Evolutionary conservation across 2,888 invertebrate genomes (phyloP), one percentile per base, ranked within the genome.

Genomic region (Aphidoletes aphidimyza): DNA sequence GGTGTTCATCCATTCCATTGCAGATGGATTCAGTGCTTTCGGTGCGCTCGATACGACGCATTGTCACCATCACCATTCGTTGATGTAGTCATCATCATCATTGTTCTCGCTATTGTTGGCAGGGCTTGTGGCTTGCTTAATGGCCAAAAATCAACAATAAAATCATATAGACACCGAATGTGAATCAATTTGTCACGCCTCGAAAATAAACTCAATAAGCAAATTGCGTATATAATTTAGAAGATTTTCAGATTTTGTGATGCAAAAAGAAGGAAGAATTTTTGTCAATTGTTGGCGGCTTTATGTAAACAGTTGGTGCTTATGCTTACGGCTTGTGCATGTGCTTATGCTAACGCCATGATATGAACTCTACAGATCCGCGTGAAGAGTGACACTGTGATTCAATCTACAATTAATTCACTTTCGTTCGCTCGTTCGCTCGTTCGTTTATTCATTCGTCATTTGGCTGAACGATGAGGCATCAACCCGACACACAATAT

Each of bases 161-260:
- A 54, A 30, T 30, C 30, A 69, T 14, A 30, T 69, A 34, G 30
- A 14, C 9, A 69, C 34, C 0, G 3, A 14, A 30, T 19, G 17
- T 26, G 54, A 54, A 69, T 69, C 69, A 69, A 69, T 69, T 69
- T 69, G 17, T 69, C 34, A 34, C 69, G 69, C 34, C 69, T 69
- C 30, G 26, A 30, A n/a, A 30, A 17, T 34, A 69, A 69, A 69
- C 30, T 69, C 34, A 34, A 69, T 69, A 30, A 69, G 14, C 11
- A 69, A 69, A 69, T 69, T 69, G 69, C 26, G 30, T 69, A 69
- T 69, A 34, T 69, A 69, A 69, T 30, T 69, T 69, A 34, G 6
- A 69, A 34, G 69, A 69, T 54, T 54, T 39, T 39, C 39, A 39
- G 39, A 39, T 11, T 39, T 39, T 39, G n/a, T 22, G 22, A 54